Evolutionary conservation across 2,113 vertebrate genomes (phyloP), one percentile per base, ranked within the genome.

Genomic region (Pollachius pollachius): DNA sequence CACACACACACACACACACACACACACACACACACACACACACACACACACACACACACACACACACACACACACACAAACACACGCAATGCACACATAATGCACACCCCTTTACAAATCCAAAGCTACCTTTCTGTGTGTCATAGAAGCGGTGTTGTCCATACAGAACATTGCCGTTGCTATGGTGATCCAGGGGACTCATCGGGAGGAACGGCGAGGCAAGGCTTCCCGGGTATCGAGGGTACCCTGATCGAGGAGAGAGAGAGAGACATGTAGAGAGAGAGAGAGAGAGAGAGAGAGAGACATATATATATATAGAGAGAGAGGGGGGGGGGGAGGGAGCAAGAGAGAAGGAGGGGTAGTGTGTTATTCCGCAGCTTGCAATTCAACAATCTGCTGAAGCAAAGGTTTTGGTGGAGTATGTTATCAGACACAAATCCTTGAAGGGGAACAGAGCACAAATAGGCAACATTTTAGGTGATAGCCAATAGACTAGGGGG

Each of bases 131-230:
- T 98, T 98, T 99, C 83, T 96, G 96, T 89, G 94, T 91, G 87
- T 98, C 96, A 64, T 98, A 99, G 93, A 97, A 98, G 85, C 94
- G 94, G 81, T 96, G 96, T 85, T 99, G 97, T 87, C 96, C 95
- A 0, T 98, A 99, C 79, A 98, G 94, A 85, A 95, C 94, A 3
- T 92, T 94, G 91, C 95, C 88, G 84, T 96, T 97, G 91, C 96
- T 91, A 84, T 97, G 96, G 94, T 96, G 96, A 94, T 99, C 97
- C 91, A 99, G 91, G 86, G 95, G 94, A 93, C 96, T 96, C 94
- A 99, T 96, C 90, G 97, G 94, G 84, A 99, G 93, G 91, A 99
- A 99, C 84, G 96, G 96, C 88, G 96, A 96, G 80, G 96, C 93
- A 88, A 98, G 93, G 84, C 95, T 96, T 92, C 96, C 96, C 8